Base-by-base conservation (phyloP, 2,888 invertebrate genomes). In the Rhogogaster chlorosoma region DNA sequence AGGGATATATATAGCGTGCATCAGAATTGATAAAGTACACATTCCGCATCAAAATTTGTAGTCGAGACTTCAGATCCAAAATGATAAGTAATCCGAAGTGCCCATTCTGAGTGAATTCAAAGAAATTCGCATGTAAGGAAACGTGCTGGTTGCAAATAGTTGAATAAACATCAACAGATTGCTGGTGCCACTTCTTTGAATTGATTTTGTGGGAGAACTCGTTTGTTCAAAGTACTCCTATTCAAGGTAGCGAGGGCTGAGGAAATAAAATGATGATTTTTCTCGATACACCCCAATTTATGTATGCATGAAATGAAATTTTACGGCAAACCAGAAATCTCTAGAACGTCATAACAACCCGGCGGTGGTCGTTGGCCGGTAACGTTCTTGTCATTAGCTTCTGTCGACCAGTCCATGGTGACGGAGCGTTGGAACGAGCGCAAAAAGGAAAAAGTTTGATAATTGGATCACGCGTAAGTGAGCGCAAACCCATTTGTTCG, bases 401-500 rank as follows among this genome's bases (percentile, higher is more conserved):
- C 42, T 38, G 42, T 42, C 73, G 22, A 73, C 73, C 67, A 67
- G 22, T 73, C 73, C n/a, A 42, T 12, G 42, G 38, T 73, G 67
- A 67, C 32, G 29, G 32, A 67, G 22, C 42, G 73, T 73, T 42
- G 42, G 73, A 73, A 73, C 42, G 22, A 73, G 15, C 10, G 73
- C 73, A 42, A n/a, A 73, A 42, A 73, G 53, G 53, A 77, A 77
- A 77, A 77, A 77, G 77, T 77, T 77, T 32, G 77, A 77, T 77
- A 77, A 77, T 77, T 77, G 77, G 77, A 77, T 77, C 49, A 77
- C 77, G 77, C 53, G 77, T 77, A 77, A 77, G 77, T 45, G 77
- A 77, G 77, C 77, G 77, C 77, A 77, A 77, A 77, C 77, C 77
- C 77, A 77, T 77, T 77, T 77, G 32, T 77, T 77, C 77, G 18